Evolutionary conservation across 2,113 vertebrate genomes (phyloP).

Genomic region (Potamarius usumacintae): DNA sequence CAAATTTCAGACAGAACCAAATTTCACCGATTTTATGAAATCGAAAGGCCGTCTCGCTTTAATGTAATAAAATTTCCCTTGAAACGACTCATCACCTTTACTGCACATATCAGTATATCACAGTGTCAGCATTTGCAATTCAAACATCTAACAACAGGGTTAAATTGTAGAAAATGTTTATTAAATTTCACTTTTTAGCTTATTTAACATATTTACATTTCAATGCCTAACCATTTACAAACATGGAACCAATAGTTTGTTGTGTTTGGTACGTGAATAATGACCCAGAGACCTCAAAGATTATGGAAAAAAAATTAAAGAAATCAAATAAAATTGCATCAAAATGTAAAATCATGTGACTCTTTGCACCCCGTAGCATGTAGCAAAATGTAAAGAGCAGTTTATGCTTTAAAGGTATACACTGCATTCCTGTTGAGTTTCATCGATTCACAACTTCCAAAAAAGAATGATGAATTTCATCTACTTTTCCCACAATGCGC

Average conservation of each 20-base stretch:
- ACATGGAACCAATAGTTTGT: constrained; percentile 48
- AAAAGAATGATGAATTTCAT: constrained; percentile 50
- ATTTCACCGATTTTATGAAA: too few relatives aligned
- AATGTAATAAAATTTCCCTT: background rate
- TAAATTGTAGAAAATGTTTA: constrained; percentile 61
- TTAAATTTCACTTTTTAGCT: constrained; percentile 55
- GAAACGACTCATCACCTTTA: background rate
- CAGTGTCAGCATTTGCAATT: background rate
- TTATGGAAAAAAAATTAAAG: constrained; percentile 9
- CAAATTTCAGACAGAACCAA: too few relatives aligned
- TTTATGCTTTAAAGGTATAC: constrained; percentile 55
- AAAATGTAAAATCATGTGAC: constrained; percentile 51
- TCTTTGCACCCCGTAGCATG: constrained; percentile 49
- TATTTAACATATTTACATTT: constrained; percentile 60
- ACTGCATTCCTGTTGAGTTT: constrained; percentile 52
- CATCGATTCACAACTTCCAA: constrained; percentile 40
- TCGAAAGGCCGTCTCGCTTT: too few relatives aligned
- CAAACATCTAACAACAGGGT: constrained; percentile 43
- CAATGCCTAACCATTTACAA: constrained; percentile 56
- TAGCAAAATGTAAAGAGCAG: constrained; percentile 50
- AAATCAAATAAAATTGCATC: constrained; percentile 17
- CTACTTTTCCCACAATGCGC: constrained; percentile 52
- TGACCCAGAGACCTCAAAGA: constrained; percentile 56
- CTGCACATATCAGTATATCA: constrained; percentile 1
- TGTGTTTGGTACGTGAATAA: constrained; percentile 45